Evolutionary conservation across 2,888 invertebrate species (phyloP).

Genomic region (Cataglyphis cursor): DNA sequence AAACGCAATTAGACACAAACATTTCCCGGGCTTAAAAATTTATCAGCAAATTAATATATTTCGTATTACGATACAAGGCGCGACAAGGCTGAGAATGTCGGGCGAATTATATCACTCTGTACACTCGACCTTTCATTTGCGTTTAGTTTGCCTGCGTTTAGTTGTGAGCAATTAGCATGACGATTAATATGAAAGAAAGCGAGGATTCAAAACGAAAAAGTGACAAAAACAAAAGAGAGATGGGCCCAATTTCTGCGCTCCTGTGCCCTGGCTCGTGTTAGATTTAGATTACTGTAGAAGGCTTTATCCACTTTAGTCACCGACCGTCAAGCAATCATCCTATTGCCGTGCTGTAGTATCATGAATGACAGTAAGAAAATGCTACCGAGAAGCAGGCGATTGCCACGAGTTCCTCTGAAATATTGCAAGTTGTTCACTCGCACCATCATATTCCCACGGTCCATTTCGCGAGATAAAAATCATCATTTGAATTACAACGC

Average conservation of each 20-base stretch:
- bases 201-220: neutral
- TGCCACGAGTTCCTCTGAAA: slow-evolving; percentile 80
- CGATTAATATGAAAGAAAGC: neutral
- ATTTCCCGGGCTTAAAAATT: neutral
- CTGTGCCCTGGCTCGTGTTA: slow-evolving; percentile 80
- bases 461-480: slow-evolving; percentile 63
- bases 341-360: slow-evolving; percentile 83
- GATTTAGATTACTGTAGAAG: slow-evolving; percentile 84
- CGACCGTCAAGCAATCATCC: slow-evolving; percentile 84
- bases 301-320: slow-evolving; percentile 85
- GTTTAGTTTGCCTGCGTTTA: neutral
- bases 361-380: slow-evolving; percentile 84
- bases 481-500: slow-evolving; percentile 26
- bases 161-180: neutral
- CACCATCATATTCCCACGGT: slow-evolving; percentile 75
- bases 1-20: neutral
- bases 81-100: neutral
- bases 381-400: slow-evolving; percentile 77
- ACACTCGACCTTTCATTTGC: neutral
- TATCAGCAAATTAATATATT: neutral
- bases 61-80: neutral
- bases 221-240: slow-evolving; percentile 21
- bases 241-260: slow-evolving; percentile 66
- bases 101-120: no score
- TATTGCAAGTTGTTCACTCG: slow-evolving; percentile 70